Evolutionary conservation across 2,113 vertebrate species (phyloP), one percentile per base, ranked within the genome.

Genomic region (Clinocottus analis): DNA sequence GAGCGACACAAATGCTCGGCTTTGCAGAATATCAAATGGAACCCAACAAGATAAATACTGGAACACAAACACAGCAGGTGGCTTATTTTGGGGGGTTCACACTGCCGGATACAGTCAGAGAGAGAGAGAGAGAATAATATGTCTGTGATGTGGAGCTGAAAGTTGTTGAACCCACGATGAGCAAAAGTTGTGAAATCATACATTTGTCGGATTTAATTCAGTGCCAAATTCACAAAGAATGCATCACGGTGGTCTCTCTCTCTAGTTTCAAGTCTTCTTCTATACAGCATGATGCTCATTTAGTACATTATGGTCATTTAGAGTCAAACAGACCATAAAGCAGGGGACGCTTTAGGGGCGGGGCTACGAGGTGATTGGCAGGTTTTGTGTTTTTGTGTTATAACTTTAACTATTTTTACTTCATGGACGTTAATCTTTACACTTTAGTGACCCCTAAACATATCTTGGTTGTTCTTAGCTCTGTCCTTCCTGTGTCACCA

Each of bases 1-100:
- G 59, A 82, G 72, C 7, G 75, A 84, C 63, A 23, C 37, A 29
- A 67, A 65, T 1, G 35, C 56, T 16, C 25, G 14, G 29, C 68
- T 51, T 66, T 13, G 23, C 56, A 19, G 43, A 66, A 80, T 45
- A 72, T 78, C 60, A 77, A 81, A 79, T 14, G 17, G 77, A 74
- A 33, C 29, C 75, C 55, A 82, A 80, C 47, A 23, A 45, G 61
- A 55, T 64, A 25, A 74, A 84, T 25, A 71, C 77, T 25, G 13
- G 56, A 65, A 29, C 49, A 77, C 73, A 62, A 55, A 77, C 64
- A 1, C 73, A 29, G 73, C 45, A 70, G 51, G 59, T 51, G 68
- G 53, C 33, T 33, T 21, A 47, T 1, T 47, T 35, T 43, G 13
- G 13, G 35, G 35, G 67, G 23, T 63, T 72, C 21, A 21, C 4